phyloP scores from a whole-genome alignment of 2,113 vertebrate species.

The Chionomys nivalis region DNA sequence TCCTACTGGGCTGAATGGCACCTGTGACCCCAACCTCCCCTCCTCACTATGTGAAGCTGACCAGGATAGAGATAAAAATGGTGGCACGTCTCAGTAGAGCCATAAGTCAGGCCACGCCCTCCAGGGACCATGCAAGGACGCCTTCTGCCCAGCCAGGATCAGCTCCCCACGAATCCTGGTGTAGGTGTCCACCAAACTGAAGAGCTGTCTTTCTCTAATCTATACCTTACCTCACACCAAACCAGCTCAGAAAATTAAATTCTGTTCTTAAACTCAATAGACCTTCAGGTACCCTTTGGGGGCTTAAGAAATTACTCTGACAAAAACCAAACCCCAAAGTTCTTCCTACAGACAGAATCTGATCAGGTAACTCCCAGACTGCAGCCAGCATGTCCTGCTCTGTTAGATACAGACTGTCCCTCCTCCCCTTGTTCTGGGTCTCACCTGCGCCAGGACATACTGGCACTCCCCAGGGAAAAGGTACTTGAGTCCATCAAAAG shows the following conservation, averaged over 20 bases:
- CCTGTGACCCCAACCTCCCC: neutral
- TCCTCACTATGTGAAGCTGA: neutral
- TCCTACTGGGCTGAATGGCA: neutral
- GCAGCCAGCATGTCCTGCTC: neutral
- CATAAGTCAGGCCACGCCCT: neutral
- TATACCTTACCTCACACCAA: neutral
- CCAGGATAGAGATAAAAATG: neutral
- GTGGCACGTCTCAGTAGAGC: neutral
- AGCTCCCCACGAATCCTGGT: neutral
- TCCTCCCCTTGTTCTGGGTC: neutral
- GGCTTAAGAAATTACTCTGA: neutral
- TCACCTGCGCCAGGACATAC: constrained; percentile 96
- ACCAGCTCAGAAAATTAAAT: neutral
- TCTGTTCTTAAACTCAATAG: neutral
- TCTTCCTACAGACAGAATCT: neutral
- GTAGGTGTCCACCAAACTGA: neutral
- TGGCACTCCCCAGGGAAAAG: constrained; percentile 95
- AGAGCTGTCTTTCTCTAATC: neutral
- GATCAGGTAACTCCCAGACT: no score
- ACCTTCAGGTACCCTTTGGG: neutral
- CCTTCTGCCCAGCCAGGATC: neutral
- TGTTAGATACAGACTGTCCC: neutral
- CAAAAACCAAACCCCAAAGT: neutral
- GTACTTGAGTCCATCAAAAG: constrained; percentile 95
- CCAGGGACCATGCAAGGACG: neutral